Conservation (phyloP, 2,888 invertebrate genomes). For the Carcina quercana region DNA sequence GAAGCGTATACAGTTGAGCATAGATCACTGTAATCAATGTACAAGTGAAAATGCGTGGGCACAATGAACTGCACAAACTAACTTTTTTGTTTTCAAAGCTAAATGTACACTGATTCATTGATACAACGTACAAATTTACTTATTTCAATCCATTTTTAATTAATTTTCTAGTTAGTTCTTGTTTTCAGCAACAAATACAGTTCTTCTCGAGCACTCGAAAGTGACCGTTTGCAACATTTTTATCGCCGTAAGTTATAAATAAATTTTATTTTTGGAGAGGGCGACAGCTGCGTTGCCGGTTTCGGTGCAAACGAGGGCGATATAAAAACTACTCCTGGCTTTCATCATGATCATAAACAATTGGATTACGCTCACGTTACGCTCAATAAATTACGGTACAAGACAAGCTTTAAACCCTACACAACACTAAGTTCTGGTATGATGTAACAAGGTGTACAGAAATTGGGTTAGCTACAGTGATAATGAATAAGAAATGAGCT, state of each 20-base stretch:
- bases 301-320: slow-evolving; percentile 9
- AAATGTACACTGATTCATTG: no score
- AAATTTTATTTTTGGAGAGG: slow-evolving; percentile 20
- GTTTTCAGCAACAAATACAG: slow-evolving; percentile 23
- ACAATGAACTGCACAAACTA: background rate
- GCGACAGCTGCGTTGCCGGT: slow-evolving; percentile 15
- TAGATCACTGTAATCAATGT: slow-evolving; percentile 15
- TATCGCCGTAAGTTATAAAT: slow-evolving; percentile 17
- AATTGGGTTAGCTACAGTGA: slow-evolving; percentile 10
- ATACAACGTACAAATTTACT: no score
- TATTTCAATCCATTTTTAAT: no score
- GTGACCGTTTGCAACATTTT: slow-evolving; percentile 20
- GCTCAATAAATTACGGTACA: slow-evolving; percentile 10
- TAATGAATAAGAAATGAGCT: slow-evolving; percentile 9
- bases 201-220: slow-evolving; percentile 21
- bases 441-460: slow-evolving; percentile 2
- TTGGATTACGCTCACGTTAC: slow-evolving; percentile 10
- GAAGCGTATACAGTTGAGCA: slow-evolving; percentile 50
- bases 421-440: slow-evolving; percentile 7
- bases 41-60: slow-evolving; percentile 17
- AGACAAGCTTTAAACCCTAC: slow-evolving; percentile 10
- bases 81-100: no score
- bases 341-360: slow-evolving; percentile 13
- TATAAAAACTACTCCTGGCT: slow-evolving; percentile 9
- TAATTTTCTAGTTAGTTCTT: no score